Evolutionary conservation across 2,888 invertebrate genomes (phyloP).

Genomic region (Rotaria magnacalcarata): DNA sequence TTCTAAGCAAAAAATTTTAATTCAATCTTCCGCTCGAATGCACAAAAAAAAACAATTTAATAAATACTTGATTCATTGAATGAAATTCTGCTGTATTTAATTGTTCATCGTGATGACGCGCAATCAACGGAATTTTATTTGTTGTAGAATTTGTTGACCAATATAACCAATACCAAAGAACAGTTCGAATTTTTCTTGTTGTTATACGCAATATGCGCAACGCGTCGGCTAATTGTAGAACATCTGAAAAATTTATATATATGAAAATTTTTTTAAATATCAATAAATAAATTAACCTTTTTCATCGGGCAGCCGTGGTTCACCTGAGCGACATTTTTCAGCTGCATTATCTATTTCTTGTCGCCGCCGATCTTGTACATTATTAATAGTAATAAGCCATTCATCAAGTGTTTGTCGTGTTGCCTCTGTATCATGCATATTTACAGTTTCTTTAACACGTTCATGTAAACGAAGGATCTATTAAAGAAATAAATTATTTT

Average conservation of each 20-base stretch:
- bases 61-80: not conserved
- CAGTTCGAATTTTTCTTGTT: slow-evolving; percentile 27
- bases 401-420: slow-evolving; percentile 56
- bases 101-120: slow-evolving; percentile 31
- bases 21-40: too few relatives aligned
- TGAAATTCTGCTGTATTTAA: not conserved
- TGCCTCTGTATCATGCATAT: slow-evolving; percentile 24
- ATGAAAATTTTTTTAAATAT: not conserved
- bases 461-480: slow-evolving; percentile 16
- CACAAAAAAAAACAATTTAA: too few relatives aligned
- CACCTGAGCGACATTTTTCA: slow-evolving; percentile 62
- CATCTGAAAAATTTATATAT: not conserved
- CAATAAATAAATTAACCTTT: slow-evolving; percentile 60
- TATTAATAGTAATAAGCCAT: slow-evolving; percentile 71
- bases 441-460: not conserved
- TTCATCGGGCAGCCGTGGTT: slow-evolving; percentile 64
- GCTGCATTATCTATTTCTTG: slow-evolving; percentile 68
- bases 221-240: slow-evolving; percentile 18
- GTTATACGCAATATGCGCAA: slow-evolving; percentile 17
- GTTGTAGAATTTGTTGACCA: slow-evolving; percentile 10
- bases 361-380: slow-evolving; percentile 70
- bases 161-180: slow-evolving; percentile 31
- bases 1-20: too few relatives aligned
- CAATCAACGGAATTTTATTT: slow-evolving; percentile 6
- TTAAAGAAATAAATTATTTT: not conserved